A percentile compares a stretch with the other conserved stretches of the same genome.
Evolutionary conservation across 2,888 invertebrate species (phyloP).

Genomic region (Orchesellides sinensis): DNA sequence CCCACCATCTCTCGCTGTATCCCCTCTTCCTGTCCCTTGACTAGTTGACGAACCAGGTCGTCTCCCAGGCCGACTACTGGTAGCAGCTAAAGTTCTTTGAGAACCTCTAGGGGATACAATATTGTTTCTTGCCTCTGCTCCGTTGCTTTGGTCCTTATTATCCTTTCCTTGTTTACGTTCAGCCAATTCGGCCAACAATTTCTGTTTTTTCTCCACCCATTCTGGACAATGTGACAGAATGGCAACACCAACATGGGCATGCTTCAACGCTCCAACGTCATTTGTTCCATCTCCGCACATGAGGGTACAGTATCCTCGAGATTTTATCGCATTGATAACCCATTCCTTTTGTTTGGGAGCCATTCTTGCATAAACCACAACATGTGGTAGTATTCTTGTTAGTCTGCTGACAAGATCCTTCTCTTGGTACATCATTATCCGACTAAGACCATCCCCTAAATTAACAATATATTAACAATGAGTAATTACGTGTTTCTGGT

Average conservation of each 20-base stretch:
- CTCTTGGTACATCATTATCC: constrained; percentile 78
- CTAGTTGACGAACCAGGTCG: constrained; percentile 15
- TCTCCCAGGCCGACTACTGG: constrained; percentile 32
- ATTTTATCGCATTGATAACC: constrained; percentile 92
- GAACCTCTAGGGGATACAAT: background rate
- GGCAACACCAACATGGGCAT: constrained; percentile 89
- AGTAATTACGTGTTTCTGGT: no score
- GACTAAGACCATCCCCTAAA: constrained; percentile 65
- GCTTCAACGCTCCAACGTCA: constrained; percentile 99
- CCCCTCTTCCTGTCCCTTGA: background rate
- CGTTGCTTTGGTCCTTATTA: constrained; percentile 45
- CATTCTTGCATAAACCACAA: constrained; percentile 96
- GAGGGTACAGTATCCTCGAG: constrained; percentile 90
- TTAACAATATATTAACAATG: constrained; percentile 6
- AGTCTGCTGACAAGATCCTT: constrained; percentile 68
- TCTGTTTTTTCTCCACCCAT: constrained; percentile 74
- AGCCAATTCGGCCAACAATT: constrained; percentile 68
- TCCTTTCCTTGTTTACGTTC: constrained; percentile 46
- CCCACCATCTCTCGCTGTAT: constrained; percentile 4
- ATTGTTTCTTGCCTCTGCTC: constrained; percentile 32
- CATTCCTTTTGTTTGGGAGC: constrained; percentile 99
- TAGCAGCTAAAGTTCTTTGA: constrained; percentile 6
- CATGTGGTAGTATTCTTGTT: constrained; percentile 84
- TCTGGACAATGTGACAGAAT: constrained; percentile 74
- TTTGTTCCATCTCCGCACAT: constrained; percentile 99